Conservation (phyloP, 2,113 vertebrate genomes). For the Tichodroma muraria region DNA sequence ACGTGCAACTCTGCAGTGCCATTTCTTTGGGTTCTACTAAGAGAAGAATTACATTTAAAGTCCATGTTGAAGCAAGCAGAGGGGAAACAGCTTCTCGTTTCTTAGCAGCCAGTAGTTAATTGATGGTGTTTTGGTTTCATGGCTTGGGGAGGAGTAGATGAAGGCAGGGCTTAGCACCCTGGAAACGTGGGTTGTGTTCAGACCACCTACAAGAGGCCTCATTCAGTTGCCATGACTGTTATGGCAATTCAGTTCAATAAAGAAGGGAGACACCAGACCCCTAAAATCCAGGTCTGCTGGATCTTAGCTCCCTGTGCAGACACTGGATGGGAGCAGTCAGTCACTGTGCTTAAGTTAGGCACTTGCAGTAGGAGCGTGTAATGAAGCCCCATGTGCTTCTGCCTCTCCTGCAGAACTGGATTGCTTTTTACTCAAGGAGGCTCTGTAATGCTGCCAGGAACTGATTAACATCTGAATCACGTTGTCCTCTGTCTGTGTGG, state of each 20-base stretch:
- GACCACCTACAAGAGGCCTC: constrained; percentile 2
- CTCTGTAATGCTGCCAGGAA: background rate
- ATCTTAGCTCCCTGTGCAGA: background rate
- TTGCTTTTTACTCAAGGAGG: background rate
- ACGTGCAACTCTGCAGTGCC: fast-evolving
- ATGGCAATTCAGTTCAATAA: background rate
- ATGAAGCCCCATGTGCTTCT: background rate
- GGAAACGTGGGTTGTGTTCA: background rate
- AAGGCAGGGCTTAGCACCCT: background rate
- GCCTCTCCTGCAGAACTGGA: background rate
- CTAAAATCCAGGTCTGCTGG: background rate
- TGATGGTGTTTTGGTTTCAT: constrained; percentile 22
- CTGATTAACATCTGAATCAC: constrained; percentile 18
- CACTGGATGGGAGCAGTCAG: background rate
- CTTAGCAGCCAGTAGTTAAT: background rate
- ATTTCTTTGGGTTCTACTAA: background rate
- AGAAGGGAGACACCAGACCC: background rate
- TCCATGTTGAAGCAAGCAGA: background rate
- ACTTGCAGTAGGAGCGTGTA: background rate
- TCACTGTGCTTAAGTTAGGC: background rate
- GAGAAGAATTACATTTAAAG: background rate
- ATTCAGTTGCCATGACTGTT: background rate
- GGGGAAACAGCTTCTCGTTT: background rate
- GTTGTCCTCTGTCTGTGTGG: background rate
- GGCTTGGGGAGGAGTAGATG: background rate